phyloP scores from a whole-genome alignment of 2,888 invertebrate species.

The Protula sp. region DNA sequence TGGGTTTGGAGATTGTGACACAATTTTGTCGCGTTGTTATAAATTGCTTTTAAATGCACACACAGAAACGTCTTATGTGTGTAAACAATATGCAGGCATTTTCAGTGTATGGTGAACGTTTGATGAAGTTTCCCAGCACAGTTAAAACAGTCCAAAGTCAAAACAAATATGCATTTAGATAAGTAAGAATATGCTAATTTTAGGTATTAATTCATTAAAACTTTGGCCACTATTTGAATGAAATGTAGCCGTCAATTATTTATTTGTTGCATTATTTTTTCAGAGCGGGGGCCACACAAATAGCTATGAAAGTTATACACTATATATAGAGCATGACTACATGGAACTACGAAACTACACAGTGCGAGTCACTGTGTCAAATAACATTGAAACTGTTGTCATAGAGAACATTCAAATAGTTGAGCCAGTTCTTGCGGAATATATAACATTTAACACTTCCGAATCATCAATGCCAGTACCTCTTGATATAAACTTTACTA shows the following conservation, averaged over 20 bases:
- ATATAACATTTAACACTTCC: not conserved
- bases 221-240: not conserved
- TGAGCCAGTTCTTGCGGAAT: not conserved
- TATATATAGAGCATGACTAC: not conserved
- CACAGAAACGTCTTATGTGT: too few species aligned
- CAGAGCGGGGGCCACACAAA: not conserved
- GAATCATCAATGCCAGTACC: not conserved
- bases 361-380: not conserved
- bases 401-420: not conserved
- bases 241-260: not conserved
- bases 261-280: not conserved
- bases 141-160: too few species aligned
- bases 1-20: too few species aligned
- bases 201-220: not conserved
- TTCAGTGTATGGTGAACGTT: too few species aligned
- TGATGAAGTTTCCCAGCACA: too few species aligned
- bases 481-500: not conserved
- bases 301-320: not conserved
- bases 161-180: not conserved
- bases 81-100: too few species aligned
- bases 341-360: not conserved
- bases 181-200: not conserved
- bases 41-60: too few species aligned
- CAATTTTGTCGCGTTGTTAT: too few species aligned
- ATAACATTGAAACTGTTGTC: not conserved